Percentiles rank a stretch among this genome's conserved stretches.
Evolutionary conservation across 2,797 vertebrate species (phyloP).

Genomic region (Holocentrus rufus): DNA sequence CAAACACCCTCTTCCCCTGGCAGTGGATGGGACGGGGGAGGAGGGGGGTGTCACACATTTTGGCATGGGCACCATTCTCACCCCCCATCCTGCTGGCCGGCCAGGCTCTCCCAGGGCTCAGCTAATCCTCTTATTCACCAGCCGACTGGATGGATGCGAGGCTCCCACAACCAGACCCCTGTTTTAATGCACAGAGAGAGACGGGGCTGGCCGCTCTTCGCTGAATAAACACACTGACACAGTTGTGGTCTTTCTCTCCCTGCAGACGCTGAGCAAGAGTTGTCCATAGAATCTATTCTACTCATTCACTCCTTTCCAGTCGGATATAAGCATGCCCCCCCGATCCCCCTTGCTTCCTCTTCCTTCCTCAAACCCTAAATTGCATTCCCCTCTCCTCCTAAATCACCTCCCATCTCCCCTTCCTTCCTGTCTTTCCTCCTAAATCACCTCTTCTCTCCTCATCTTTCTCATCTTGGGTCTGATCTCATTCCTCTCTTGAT

Average conservation of each 20-base stretch:
- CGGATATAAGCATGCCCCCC: constrained; percentile 49
- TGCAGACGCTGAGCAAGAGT: constrained; percentile 64
- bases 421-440: constrained; percentile 33
- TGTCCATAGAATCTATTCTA: constrained; percentile 59
- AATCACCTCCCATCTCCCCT: constrained; percentile 40
- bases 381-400: constrained; percentile 16
- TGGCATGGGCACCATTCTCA: constrained; percentile 69
- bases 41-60: constrained; percentile 59
- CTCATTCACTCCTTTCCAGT: constrained; percentile 66
- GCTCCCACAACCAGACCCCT: constrained; percentile 60
- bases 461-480: neutral
- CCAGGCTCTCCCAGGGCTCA: constrained; percentile 68
- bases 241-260: constrained; percentile 64
- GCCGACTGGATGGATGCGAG: constrained; percentile 62
- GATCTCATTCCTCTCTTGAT: constrained; percentile 10
- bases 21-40: constrained; percentile 43
- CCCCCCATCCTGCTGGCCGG: constrained; percentile 59
- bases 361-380: constrained; percentile 40
- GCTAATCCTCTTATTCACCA: constrained; percentile 80
- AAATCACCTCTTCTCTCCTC: constrained; percentile 39
- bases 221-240: constrained; percentile 75
- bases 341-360: neutral
- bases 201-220: constrained; percentile 61
- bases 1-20: constrained; percentile 32
- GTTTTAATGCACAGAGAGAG: constrained; percentile 23